Percentiles rank a stretch among this genome's conserved stretches.
Conservation (phyloP, 2,888 invertebrate genomes). For the Lasiommata megera region DNA sequence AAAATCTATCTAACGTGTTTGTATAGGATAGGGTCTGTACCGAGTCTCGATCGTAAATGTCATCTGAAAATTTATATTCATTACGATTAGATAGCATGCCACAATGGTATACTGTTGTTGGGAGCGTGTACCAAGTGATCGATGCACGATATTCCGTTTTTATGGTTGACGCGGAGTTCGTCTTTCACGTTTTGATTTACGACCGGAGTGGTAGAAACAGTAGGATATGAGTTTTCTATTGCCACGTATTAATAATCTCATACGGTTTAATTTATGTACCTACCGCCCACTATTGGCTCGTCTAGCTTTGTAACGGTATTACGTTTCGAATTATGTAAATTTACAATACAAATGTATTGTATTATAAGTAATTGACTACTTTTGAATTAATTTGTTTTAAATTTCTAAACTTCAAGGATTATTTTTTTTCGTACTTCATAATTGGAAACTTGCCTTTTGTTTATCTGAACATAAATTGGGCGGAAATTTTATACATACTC, state of each 20-base stretch:
- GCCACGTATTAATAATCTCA: conserved; percentile 53
- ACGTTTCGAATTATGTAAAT: not conserved
- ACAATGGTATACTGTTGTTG: conserved; percentile 74
- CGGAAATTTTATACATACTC: too few species aligned
- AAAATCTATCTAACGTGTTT: conserved; percentile 51
- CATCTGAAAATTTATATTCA: conserved; percentile 81
- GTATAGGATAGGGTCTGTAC: conserved; percentile 72
- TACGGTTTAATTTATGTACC: conserved; percentile 65
- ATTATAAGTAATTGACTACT: not conserved
- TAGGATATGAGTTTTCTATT: conserved; percentile 55
- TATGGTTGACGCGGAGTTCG: conserved; percentile 56
- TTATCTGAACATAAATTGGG: too few species aligned
- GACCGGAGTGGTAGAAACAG: conserved; percentile 51
- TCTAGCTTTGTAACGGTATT: conserved; percentile 6
- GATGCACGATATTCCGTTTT: conserved; percentile 74
- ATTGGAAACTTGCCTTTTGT: too few species aligned
- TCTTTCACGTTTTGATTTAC: conserved; percentile 51
- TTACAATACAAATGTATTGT: not conserved
- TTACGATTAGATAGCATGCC: conserved; percentile 78
- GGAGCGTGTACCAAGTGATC: conserved; percentile 66
- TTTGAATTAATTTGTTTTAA: not conserved
- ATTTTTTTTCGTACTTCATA: too few species aligned
- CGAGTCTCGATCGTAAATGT: conserved; percentile 77
- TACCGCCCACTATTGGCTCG: conserved; percentile 49
- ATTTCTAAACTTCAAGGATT: too few species aligned